phyloP scores from a whole-genome alignment of 1,140 invertebrate species.

The Dinoponera quadriceps region DNA sequence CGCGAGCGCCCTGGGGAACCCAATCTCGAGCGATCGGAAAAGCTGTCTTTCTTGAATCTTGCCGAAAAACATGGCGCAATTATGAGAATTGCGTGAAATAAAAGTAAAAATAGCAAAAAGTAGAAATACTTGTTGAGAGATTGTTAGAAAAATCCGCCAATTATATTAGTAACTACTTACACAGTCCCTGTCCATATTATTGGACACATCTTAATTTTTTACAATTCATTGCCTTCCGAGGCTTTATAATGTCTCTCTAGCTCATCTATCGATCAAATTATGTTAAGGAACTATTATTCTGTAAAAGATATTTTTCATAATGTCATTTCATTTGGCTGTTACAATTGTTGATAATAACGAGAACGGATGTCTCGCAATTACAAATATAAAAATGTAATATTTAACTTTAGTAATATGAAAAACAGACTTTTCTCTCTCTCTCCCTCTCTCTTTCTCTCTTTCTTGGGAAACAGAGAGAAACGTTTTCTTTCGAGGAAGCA shows the following conservation, averaged over 20 bases:
- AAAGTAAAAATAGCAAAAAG: not conserved
- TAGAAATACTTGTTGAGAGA: not conserved
- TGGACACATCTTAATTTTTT: too few relatives aligned
- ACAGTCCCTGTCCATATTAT: too few relatives aligned
- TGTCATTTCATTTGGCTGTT: too few relatives aligned
- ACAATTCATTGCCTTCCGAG: too few relatives aligned
- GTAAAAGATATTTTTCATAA: too few relatives aligned
- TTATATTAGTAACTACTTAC: not conserved
- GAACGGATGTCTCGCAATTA: too few relatives aligned
- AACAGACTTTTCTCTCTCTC: slow-evolving; percentile 18
- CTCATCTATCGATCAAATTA: too few relatives aligned
- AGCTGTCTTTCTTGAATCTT: not conserved
- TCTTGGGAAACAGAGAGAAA: too few relatives aligned
- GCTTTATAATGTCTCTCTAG: too few relatives aligned
- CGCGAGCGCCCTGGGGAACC: not conserved
- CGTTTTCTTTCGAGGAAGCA: too few relatives aligned
- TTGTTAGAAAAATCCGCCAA: not conserved
- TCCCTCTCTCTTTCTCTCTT: slow-evolving; percentile 32
- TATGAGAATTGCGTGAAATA: not conserved
- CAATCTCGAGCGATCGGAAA: not conserved
- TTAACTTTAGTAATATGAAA: slow-evolving; percentile 9
- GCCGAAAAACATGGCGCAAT: not conserved
- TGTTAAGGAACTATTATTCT: too few relatives aligned
- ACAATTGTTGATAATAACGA: too few relatives aligned
- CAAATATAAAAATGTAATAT: slow-evolving; percentile 11